Evolutionary conservation across 2,113 vertebrate species (phyloP).

Genomic region (Danionella cerebrum): DNA sequence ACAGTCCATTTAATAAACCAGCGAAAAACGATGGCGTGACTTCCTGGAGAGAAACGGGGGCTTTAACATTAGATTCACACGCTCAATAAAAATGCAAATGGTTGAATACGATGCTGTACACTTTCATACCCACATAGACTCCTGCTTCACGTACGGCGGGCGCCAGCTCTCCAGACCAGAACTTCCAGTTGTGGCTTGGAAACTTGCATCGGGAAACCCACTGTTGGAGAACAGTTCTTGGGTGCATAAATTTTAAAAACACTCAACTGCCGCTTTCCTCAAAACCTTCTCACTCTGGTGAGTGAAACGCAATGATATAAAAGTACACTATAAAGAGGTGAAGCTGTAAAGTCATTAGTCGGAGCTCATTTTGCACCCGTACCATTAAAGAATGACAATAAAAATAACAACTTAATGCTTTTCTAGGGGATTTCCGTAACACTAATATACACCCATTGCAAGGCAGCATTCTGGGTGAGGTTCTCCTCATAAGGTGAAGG

Average conservation of each 20-base stretch:
- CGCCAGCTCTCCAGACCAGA: not conserved
- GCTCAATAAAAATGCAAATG: constrained; percentile 38
- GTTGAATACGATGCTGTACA: constrained; percentile 23
- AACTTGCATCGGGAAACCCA: not conserved
- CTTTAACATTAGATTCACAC: constrained; percentile 58
- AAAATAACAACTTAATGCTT: constrained; percentile 8
- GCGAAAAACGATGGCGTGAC: constrained; percentile 43
- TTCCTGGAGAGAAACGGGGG: constrained; percentile 39
- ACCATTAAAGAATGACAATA: constrained; percentile 8
- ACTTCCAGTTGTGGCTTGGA: not conserved
- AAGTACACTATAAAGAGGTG: constrained; percentile 29
- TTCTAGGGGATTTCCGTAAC: constrained; percentile 19
- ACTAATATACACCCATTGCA: constrained; percentile 27
- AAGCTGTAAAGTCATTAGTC: constrained; percentile 34
- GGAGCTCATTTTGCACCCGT: constrained; percentile 22
- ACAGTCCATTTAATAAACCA: constrained; percentile 49
- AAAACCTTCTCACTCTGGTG: not conserved
- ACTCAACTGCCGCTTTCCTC: not conserved
- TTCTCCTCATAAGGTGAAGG: not conserved
- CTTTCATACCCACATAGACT: not conserved
- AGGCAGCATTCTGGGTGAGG: constrained; percentile 12
- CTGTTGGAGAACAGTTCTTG: not conserved
- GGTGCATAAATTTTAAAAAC: not conserved
- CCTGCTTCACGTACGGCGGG: not conserved
- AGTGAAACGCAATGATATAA: constrained; percentile 38